phyloP scores from a whole-genome alignment of 2,113 vertebrate genomes.

The Pelobates fuscus region DNA sequence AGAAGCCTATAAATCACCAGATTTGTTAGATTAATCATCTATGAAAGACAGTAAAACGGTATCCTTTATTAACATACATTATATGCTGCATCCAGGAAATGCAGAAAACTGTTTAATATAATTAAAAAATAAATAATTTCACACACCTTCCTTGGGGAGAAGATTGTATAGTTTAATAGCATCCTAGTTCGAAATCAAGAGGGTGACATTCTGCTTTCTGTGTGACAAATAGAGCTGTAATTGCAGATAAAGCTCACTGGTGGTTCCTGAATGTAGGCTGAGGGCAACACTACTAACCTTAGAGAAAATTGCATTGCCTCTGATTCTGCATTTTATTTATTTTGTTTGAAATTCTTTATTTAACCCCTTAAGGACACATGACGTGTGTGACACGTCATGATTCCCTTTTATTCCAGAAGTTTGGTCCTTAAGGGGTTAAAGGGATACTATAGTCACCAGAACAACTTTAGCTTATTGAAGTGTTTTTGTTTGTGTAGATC shows the following conservation, averaged over 20 bases:
- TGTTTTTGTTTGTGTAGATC: too few species aligned
- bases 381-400: too few species aligned
- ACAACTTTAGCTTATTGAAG: too few species aligned
- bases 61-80: background rate
- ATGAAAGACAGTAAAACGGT: too few species aligned
- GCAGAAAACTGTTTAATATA: background rate
- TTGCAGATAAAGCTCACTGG: background rate
- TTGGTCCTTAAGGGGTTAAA: too few species aligned
- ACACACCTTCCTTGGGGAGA: background rate
- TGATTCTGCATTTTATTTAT: conserved; percentile 4
- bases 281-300: background rate
- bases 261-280: background rate
- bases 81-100: background rate
- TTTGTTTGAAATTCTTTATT: too few species aligned
- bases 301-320: background rate
- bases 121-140: conserved; percentile 10
- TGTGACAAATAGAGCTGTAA: conserved; percentile 7
- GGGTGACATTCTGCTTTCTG: background rate
- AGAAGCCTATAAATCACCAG: too few species aligned
- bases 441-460: too few species aligned
- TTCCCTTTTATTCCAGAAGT: too few species aligned
- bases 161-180: background rate
- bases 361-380: too few species aligned
- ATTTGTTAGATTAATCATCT: too few species aligned
- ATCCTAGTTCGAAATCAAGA: background rate